Evolutionary conservation across 1,140 invertebrate species (phyloP), one percentile per base, ranked within the genome.

Genomic region (Planococcus citri): DNA sequence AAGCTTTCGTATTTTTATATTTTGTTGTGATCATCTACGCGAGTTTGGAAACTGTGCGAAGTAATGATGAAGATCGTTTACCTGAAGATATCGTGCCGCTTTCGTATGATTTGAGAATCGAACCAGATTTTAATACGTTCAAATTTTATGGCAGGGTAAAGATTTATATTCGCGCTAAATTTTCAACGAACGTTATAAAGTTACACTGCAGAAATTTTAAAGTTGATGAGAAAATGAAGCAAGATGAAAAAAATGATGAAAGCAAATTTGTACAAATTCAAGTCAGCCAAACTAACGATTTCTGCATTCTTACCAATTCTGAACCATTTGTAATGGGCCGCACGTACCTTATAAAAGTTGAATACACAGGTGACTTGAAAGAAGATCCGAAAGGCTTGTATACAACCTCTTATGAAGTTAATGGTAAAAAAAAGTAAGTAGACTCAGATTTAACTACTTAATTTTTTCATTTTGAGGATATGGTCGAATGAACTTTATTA

Each of bases 91-190:
- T 64, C 0, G 20, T 0, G 0, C 70, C 60, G 70, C 4, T 51
- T 1, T 70, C 70, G 14, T 70, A 70, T n/a, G 22, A 67, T 21
- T 21, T 70, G 10, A 21, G 20, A 0, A 27, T 70, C 9, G 9
- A 1, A 17, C 61, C 60, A 1, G 22, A 67, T 21, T 70, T 67
- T 9, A 41, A 41, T 2, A 1, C 22, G 9, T 12, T 70, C 1
- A 27, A 4, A 1, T 68, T 21, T 27, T 6, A 41, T n/a, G 70
- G 60, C 0, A 64, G 67, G 14, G 60, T 67, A 9, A 24, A 24
- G 1, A 70, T 70, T 27, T 21, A 21, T n/a, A 67, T 70, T 24
- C 3, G 3, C 29, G 17, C 14, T 1, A 27, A 14, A 21, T 1
- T 20, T 21, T 1, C 0, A 3, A 70, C 60, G 8, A 14, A 60